Evolutionary conservation across 37 sponge, comb jelly and placozoan genomes (phyloP), one percentile per base, ranked within the genome.

Genomic region (Diacarnus erythraeanus): DNA sequence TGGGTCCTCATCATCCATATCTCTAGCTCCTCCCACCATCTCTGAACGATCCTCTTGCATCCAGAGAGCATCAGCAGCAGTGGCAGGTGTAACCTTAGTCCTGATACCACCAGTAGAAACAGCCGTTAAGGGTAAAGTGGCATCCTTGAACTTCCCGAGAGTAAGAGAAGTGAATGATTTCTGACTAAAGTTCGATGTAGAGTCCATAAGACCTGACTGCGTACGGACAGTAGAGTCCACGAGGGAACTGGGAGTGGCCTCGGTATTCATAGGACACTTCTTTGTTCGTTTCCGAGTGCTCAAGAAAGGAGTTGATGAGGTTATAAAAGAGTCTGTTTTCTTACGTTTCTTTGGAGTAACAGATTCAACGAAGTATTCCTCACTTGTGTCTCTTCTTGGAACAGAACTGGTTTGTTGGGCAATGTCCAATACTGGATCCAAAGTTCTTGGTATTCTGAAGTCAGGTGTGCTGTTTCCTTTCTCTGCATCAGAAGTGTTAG

Each of bases 1-100:
- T 39, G 77, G 84, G 42, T 85, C 40, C 57, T 78, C 79, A 34
- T 60, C 85, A 26, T 18, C 67, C 76, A 34, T n/a, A 27, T 29
- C 83, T 44, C 35, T 31, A 34, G 38, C 79, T 44, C 69, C 71
- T 30, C 63, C 61, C 61, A 34, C 43, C 8, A 59, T 23, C 57
- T 5, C 57, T 20, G 41, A 33, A 20, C 9, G 2, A 15, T 12
- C 57, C 51, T 61, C 81, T 57, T 80, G 69, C 29, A 26, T 35
- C 80, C 80, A 78, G 25, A 78, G 25, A 0, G 34, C 51, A 21
- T 64, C 78, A 26, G 42, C 66, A 21, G 47, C 69, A 6, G 54
- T 54, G 23, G 33, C 36, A 29, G 76, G 57, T 3, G 51, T 83
- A n/a, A 51, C 83, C 59, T 83, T 83, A 22, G 76, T 43, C 59